Percentiles rank a stretch among this genome's conserved stretches.
phyloP scores from a whole-genome alignment of 2,113 vertebrate species.

The Alces alces region DNA sequence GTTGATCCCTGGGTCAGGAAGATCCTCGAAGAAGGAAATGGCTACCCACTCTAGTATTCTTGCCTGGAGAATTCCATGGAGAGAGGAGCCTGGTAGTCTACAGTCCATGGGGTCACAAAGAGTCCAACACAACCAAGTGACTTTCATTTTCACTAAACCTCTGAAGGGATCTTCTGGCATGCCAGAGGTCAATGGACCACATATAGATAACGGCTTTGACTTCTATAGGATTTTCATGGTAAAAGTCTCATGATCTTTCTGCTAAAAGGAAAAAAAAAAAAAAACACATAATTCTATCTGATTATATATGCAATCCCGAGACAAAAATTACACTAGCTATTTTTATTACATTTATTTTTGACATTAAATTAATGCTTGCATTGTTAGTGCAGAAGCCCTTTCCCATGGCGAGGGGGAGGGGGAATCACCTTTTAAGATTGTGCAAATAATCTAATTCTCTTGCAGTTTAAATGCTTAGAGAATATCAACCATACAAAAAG shows the following conservation, averaged over 20 bases:
- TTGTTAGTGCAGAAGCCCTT: background rate
- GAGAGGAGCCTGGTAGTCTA: background rate
- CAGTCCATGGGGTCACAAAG: background rate
- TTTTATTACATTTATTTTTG: background rate
- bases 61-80: background rate
- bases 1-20: background rate
- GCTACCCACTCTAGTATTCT: background rate
- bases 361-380: background rate
- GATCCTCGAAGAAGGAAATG: background rate
- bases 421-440: background rate
- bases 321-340: background rate
- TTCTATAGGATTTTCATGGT: background rate
- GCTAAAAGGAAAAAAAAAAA: background rate
- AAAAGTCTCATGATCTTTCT: background rate
- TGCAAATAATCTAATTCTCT: background rate
- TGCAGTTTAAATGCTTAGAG: background rate
- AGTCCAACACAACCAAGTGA: background rate
- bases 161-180: background rate
- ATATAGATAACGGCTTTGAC: too few species aligned
- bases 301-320: background rate
- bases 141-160: background rate
- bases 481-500: background rate
- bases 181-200: background rate
- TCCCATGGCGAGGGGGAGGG: fast-evolving
- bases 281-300: background rate